phyloP scores from a whole-genome alignment of 2,888 invertebrate species.

The Ecliptopera silaceata region DNA sequence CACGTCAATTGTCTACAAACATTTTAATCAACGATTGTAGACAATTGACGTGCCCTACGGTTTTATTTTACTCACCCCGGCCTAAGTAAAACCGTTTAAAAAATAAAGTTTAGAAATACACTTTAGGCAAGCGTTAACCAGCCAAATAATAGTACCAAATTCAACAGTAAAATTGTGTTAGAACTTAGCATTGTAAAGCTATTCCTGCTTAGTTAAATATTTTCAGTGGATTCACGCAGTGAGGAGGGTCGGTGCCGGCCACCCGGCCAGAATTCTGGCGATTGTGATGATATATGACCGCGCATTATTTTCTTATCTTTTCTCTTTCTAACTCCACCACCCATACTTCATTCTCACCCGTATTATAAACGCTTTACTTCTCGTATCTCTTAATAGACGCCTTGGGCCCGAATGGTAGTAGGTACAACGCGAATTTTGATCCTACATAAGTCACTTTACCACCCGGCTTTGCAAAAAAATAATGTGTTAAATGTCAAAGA shows the following conservation, averaged over 20 bases:
- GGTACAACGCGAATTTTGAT: constrained; percentile 72
- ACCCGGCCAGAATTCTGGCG: constrained; percentile 73
- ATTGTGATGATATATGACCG: constrained; percentile 81
- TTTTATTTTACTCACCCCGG: too few species aligned
- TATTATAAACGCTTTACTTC: constrained; percentile 79
- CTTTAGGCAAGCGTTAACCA: background rate
- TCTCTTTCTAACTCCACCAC: constrained; percentile 79
- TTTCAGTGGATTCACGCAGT: constrained; percentile 66
- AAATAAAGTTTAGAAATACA: background rate
- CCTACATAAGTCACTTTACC: constrained; percentile 58
- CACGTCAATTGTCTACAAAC: too few species aligned
- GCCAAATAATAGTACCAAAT: constrained; percentile 13
- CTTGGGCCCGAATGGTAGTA: constrained; percentile 65
- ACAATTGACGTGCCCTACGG: too few species aligned
- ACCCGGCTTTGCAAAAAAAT: too few species aligned
- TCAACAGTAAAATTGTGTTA: constrained; percentile 11
- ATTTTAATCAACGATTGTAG: too few species aligned
- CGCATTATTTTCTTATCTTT: constrained; percentile 83
- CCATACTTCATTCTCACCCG: constrained; percentile 77
- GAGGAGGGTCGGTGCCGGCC: constrained; percentile 75
- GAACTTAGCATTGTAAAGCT: constrained; percentile 11
- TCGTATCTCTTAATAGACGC: constrained; percentile 74
- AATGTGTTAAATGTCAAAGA: too few species aligned
- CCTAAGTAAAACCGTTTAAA: too few species aligned
- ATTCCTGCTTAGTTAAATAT: constrained; percentile 63